Percentiles rank a stretch among this genome's conserved stretches.
Evolutionary conservation across 92 coral and sea anemone genomes (phyloP).

Genomic region (Galaxea fascicularis): DNA sequence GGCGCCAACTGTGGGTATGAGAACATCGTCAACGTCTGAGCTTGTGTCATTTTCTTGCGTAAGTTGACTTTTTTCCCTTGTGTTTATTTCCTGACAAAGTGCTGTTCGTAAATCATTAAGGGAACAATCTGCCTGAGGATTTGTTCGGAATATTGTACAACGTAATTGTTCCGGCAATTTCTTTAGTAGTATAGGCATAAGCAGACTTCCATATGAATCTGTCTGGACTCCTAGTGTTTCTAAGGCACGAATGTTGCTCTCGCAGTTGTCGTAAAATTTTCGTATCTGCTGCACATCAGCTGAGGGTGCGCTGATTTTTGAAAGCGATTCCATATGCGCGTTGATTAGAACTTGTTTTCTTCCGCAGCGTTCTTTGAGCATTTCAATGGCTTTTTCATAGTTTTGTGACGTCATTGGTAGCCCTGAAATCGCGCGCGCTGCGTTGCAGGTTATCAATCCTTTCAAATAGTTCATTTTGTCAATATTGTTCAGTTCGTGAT

Average conservation of each 20-base stretch:
- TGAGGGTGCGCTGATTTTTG: slow-evolving; percentile 30
- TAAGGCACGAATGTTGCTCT: slow-evolving; percentile 68
- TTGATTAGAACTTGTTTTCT: slow-evolving; percentile 45
- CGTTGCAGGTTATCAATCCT: slow-evolving; percentile 54
- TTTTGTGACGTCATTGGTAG: slow-evolving; percentile 61
- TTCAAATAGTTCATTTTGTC: slow-evolving; percentile 63
- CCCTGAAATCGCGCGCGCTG: slow-evolving; percentile 66
- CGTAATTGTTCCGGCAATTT: slow-evolving; percentile 42
- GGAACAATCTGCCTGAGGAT: slow-evolving; percentile 41
- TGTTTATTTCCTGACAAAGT: slow-evolving; percentile 52
- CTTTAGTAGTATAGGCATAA: slow-evolving; percentile 58
- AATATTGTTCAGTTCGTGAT: slow-evolving; percentile 32
- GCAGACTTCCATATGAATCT: slow-evolving; percentile 65
- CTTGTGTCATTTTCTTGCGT: slow-evolving; percentile 31
- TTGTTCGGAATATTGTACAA: slow-evolving; percentile 38
- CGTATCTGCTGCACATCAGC: slow-evolving; percentile 41
- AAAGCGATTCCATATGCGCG: slow-evolving; percentile 38
- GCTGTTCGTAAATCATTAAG: slow-evolving; percentile 49
- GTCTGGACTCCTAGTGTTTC: slow-evolving; percentile 67
- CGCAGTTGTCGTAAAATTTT: slow-evolving; percentile 65
- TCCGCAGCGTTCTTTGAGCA: slow-evolving; percentile 41
- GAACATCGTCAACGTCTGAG: neutral
- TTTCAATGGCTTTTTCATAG: slow-evolving; percentile 57
- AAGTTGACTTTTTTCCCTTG: slow-evolving; percentile 56
- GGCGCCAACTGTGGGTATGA: slow-evolving; percentile 28